Evolutionary conservation across 1,140 invertebrate genomes (phyloP).

Genomic region (Drosophila tsacasi): DNA sequence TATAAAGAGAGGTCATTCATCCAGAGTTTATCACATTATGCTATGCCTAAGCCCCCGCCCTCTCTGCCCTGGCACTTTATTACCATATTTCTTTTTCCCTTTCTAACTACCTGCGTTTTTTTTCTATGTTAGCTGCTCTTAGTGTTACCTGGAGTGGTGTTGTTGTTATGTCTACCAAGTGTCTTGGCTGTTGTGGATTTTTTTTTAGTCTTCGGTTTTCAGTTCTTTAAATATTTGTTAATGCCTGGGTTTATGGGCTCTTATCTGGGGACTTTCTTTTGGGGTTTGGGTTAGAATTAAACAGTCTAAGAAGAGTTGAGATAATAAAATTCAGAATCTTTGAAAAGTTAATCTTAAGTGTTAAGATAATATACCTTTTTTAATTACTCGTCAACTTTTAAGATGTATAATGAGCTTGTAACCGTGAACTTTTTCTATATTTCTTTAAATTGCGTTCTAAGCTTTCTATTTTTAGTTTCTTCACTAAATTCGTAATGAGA

Average conservation of each 20-base stretch:
- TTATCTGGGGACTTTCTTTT: background rate
- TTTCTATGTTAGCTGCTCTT: constrained; percentile 17
- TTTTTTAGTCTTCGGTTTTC: background rate
- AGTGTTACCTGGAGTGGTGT: constrained; percentile 9
- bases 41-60: constrained; percentile 30
- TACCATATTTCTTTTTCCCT: constrained; percentile 69
- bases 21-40: constrained; percentile 77
- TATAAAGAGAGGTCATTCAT: constrained; percentile 69
- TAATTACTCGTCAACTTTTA: background rate
- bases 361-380: background rate
- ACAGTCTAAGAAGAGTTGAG: background rate
- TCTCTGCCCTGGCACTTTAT: constrained; percentile 48
- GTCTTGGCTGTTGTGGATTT: constrained; percentile 11
- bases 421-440: background rate
- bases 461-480: background rate
- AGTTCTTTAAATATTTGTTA: constrained; percentile 5
- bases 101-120: constrained; percentile 51
- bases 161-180: constrained; percentile 12
- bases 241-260: constrained; percentile 1
- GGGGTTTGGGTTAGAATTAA: constrained; percentile 1
- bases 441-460: background rate
- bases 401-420: background rate
- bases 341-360: background rate
- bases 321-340: background rate
- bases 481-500: background rate